phyloP scores from a whole-genome alignment of 2,888 invertebrate genomes.

The Hyppa rectilinea region DNA sequence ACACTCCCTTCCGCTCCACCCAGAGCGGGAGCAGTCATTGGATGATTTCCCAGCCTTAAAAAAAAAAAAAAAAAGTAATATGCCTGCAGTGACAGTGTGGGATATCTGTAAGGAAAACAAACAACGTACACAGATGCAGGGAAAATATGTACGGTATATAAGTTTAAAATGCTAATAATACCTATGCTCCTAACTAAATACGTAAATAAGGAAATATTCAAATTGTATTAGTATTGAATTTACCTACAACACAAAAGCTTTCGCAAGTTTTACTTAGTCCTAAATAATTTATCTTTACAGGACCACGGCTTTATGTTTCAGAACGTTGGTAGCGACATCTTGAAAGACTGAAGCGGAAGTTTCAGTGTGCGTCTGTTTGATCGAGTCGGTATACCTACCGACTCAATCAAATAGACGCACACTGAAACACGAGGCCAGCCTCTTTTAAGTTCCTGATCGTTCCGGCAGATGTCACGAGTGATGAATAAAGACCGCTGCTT shows the following conservation, averaged over 20 bases:
- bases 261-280: background rate
- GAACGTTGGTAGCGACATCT: constrained; percentile 51
- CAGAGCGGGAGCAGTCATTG: too few species aligned
- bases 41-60: too few species aligned
- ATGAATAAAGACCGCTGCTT: background rate
- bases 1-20: too few species aligned
- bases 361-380: constrained; percentile 3
- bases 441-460: constrained; percentile 36
- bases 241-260: background rate
- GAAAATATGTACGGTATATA: background rate
- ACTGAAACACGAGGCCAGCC: constrained; percentile 2
- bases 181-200: background rate
- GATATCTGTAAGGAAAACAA: constrained; percentile 2
- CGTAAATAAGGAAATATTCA: background rate
- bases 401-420: too few species aligned
- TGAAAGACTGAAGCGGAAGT: constrained; percentile 23
- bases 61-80: too few species aligned
- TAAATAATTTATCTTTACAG: background rate
- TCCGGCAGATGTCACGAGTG: constrained; percentile 47
- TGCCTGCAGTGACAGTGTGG: background rate
- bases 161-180: too few species aligned
- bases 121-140: background rate
- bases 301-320: background rate
- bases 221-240: too few species aligned
- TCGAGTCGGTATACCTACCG: too few species aligned